Conservation (phyloP, 2,888 invertebrate genomes). For the Abrostola triplasia region DNA sequence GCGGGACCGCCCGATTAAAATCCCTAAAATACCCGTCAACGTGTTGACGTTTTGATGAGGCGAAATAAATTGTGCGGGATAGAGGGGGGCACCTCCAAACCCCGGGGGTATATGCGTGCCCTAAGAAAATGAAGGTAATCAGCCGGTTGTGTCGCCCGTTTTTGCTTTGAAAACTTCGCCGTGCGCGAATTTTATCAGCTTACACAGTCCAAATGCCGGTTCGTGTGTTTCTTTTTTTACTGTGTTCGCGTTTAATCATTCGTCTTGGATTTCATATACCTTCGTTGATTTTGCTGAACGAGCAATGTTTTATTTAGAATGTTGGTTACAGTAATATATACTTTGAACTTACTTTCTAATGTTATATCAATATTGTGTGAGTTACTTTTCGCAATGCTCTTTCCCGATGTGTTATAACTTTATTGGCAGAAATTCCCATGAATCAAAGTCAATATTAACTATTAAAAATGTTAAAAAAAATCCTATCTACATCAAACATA, state of each 20-base stretch:
- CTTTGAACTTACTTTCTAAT: too few species aligned
- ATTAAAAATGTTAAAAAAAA: too few species aligned
- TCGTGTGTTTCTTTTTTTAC: slow-evolving; percentile 51
- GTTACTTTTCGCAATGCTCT: too few species aligned
- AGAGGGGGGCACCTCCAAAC: slow-evolving; percentile 59
- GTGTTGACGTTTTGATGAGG: slow-evolving; percentile 88
- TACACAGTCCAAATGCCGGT: slow-evolving; percentile 49
- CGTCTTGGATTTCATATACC: slow-evolving; percentile 39
- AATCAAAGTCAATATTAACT: too few species aligned
- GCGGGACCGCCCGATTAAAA: slow-evolving; percentile 79
- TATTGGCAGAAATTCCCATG: too few species aligned
- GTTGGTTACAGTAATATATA: not conserved
- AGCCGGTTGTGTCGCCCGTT: slow-evolving; percentile 62
- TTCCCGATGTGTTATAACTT: too few species aligned
- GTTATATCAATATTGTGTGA: too few species aligned
- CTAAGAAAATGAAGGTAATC: slow-evolving; percentile 85
- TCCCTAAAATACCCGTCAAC: slow-evolving; percentile 86
- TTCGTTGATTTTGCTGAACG: slow-evolving; percentile 19
- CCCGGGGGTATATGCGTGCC: slow-evolving; percentile 78
- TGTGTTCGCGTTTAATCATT: slow-evolving; percentile 51
- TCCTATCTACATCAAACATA: too few species aligned
- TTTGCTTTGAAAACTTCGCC: slow-evolving; percentile 65
- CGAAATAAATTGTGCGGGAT: slow-evolving; percentile 81
- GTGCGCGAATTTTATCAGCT: slow-evolving; percentile 66
- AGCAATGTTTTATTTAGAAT: slow-evolving; percentile 21